Conservation (phyloP, 2,888 invertebrate genomes). For the Ametastegia equiseti region DNA sequence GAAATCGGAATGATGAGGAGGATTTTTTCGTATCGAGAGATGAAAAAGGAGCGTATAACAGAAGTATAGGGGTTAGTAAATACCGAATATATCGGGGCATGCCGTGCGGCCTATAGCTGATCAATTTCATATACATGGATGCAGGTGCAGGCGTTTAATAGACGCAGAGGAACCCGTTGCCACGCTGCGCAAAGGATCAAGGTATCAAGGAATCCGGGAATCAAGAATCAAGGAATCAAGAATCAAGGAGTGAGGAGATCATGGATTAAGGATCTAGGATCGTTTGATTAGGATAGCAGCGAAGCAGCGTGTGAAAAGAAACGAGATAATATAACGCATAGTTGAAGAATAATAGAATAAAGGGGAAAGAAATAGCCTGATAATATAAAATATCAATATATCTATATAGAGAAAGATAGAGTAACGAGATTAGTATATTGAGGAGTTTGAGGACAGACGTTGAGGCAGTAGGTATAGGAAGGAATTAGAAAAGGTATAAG, state of each 20-base stretch:
- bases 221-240: neutral
- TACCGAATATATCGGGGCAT: constrained; percentile 22
- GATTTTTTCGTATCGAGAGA: constrained; percentile 54
- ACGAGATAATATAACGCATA: neutral
- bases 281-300: constrained; percentile 1
- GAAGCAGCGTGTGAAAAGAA: constrained; percentile 15
- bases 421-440: neutral
- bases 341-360: neutral
- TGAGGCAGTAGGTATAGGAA: neutral
- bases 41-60: constrained; percentile 21
- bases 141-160: neutral
- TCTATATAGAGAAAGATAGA: neutral
- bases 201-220: too few relatives aligned
- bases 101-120: too few relatives aligned
- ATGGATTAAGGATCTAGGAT: constrained; percentile 2
- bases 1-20: constrained; percentile 72
- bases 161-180: constrained; percentile 8
- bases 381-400: neutral
- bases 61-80: constrained; percentile 39
- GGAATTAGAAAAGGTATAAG: neutral
- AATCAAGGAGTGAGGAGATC: neutral
- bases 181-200: too few relatives aligned
- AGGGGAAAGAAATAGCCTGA: neutral
- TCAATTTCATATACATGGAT: neutral
- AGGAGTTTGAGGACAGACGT: neutral